phyloP scores from a whole-genome alignment of 2,113 vertebrate species.

The Macquaria australasica region DNA sequence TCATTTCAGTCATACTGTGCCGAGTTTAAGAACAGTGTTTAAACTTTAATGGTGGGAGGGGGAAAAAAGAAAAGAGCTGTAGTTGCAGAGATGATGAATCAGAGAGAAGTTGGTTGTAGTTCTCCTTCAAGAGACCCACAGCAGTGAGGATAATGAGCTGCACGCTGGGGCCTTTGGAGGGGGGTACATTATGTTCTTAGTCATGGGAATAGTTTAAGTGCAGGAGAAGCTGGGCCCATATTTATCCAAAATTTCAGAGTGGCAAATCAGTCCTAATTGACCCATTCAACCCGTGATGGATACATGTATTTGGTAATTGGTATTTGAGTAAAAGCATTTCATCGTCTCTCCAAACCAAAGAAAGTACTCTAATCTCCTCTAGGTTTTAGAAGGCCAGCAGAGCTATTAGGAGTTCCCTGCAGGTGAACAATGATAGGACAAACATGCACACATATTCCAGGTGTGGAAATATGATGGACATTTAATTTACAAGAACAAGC shows the following conservation, averaged over 20 bases:
- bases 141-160: conserved; percentile 30
- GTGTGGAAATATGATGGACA: not conserved
- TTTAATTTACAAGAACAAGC: conserved; percentile 18
- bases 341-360: not conserved
- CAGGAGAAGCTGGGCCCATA: not conserved
- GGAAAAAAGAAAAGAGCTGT: not conserved
- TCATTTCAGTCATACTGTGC: not conserved
- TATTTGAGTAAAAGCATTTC: not conserved
- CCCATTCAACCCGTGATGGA: not conserved
- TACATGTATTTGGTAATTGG: not conserved
- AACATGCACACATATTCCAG: not conserved
- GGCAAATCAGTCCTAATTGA: not conserved
- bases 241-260: not conserved
- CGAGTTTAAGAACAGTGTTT: not conserved
- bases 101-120: not conserved
- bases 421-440: not conserved
- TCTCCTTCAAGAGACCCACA: conserved; percentile 29
- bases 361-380: not conserved
- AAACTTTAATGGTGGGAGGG: conserved; percentile 21
- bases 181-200: conserved; percentile 26
- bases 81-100: conserved; percentile 29
- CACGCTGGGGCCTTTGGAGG: conserved; percentile 2
- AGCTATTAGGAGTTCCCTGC: not conserved
- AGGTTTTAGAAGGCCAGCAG: not conserved
- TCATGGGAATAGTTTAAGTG: conserved; percentile 15